Percentiles rank a stretch among this genome's conserved stretches.
Evolutionary conservation across 2,113 vertebrate species (phyloP).

Genomic region (Brachypteracias leptosomus): DNA sequence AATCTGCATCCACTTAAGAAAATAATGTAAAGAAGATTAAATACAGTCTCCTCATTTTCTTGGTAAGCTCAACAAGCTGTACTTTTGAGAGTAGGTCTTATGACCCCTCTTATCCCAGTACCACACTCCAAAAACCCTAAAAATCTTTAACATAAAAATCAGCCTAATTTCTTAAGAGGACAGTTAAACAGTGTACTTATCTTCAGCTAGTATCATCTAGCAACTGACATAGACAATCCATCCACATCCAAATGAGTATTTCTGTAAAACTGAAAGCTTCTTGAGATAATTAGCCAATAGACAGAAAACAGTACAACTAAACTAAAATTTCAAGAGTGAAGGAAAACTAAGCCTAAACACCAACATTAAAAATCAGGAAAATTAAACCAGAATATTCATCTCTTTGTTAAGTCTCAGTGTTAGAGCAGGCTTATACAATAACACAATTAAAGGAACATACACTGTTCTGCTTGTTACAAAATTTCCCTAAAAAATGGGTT

Average conservation of each 20-base stretch:
- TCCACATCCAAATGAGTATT: background rate
- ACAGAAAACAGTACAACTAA: background rate
- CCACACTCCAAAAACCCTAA: background rate
- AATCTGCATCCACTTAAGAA: background rate
- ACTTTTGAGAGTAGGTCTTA: background rate
- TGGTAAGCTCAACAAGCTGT: background rate
- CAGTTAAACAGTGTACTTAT: background rate
- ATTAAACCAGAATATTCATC: background rate
- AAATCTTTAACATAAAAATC: background rate
- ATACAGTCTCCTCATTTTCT: background rate
- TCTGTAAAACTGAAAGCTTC: background rate
- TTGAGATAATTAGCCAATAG: background rate
- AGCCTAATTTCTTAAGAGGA: background rate
- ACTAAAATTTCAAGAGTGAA: background rate
- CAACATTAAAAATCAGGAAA: background rate
- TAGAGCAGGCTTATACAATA: background rate
- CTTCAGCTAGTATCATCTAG: background rate
- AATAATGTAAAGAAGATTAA: background rate
- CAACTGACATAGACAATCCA: background rate
- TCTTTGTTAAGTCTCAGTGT: background rate
- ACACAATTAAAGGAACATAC: background rate
- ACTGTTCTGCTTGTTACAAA: background rate
- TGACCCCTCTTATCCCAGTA: background rate
- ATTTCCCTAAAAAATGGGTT: background rate
- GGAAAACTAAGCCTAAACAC: background rate